Conservation (phyloP, 2,113 vertebrate genomes). For the Megaptera novaeangliae region DNA sequence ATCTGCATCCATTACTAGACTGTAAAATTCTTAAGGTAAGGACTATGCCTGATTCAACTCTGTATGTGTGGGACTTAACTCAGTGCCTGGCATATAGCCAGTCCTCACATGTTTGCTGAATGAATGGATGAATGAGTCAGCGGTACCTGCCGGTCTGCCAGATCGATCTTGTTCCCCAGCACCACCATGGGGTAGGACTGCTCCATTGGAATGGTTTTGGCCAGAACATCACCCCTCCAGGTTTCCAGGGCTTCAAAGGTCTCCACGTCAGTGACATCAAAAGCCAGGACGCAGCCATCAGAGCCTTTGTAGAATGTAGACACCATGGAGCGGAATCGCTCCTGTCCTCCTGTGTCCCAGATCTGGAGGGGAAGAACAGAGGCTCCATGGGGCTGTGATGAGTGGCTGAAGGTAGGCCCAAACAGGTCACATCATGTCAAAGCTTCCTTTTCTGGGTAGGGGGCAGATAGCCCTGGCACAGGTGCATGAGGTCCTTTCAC, state of each 20-base stretch:
- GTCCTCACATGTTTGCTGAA: not conserved
- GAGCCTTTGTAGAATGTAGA: conserved; percentile 87
- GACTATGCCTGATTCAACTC: not conserved
- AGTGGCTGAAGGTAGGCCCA: not conserved
- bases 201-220: conserved; percentile 77
- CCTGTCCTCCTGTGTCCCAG: conserved; percentile 88
- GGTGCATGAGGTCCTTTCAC: not conserved
- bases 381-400: not conserved
- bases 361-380: conserved; percentile 76
- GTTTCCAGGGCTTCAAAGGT: conserved; percentile 82
- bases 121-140: not conserved
- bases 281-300: conserved; percentile 83
- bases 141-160: conserved; percentile 82
- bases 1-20: not conserved
- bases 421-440: too few relatives aligned
- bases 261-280: conserved; percentile 84
- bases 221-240: conserved; percentile 84
- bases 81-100: not conserved
- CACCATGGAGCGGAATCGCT: conserved; percentile 86
- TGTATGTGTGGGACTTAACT: not conserved
- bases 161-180: conserved; percentile 87
- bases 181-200: conserved; percentile 84
- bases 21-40: not conserved
- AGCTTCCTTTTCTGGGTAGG: not conserved
- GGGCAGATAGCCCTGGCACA: not conserved